These are phyloP conservation scores for Oryzias sinensis DNA, from an alignment of 2,797 vertebrate genomes.

Conservation along the genomic window DNA sequence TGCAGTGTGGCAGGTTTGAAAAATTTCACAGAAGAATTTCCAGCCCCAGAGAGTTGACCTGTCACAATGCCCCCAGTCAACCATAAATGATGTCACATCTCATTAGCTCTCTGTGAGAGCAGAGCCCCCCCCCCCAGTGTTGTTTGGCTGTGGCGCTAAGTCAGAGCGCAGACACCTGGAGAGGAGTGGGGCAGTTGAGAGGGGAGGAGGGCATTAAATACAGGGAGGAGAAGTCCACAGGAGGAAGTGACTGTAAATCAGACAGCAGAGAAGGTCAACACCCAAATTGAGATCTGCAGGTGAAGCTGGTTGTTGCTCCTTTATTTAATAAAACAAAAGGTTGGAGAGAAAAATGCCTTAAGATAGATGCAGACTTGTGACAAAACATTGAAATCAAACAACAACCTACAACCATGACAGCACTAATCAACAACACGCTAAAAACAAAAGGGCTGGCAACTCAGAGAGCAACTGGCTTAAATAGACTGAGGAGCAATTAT, in stretches of 20 bases:
- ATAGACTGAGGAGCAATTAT: too few relatives aligned
- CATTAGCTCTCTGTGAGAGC: conserved; percentile 56
- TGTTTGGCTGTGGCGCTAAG: conserved; percentile 54
- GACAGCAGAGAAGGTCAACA: conserved; percentile 11
- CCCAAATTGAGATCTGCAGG: too few relatives aligned
- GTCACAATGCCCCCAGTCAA: conserved; percentile 54
- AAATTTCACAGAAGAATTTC: conserved; percentile 30
- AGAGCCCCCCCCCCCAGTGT: conserved; percentile 43
- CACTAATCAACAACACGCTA: too few relatives aligned
- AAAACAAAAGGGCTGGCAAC: too few relatives aligned
- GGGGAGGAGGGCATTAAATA: conserved; percentile 44
- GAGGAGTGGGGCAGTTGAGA: conserved; percentile 39
- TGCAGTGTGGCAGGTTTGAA: conserved; percentile 32
- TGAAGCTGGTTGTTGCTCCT: too few relatives aligned
- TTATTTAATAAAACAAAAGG: too few relatives aligned
- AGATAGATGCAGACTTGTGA: too few relatives aligned
- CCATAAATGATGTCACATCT: conserved; percentile 68
- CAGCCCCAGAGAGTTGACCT: conserved; percentile 35
- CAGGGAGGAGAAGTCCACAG: conserved; percentile 61
- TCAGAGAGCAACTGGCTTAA: too few relatives aligned
- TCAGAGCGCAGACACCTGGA: conserved; percentile 66
- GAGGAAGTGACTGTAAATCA: conserved; percentile 66
- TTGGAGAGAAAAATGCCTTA: too few relatives aligned
- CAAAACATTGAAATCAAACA: too few relatives aligned
- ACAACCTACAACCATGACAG: too few relatives aligned